Base-by-base conservation (phyloP, 1,140 invertebrate genomes). In the Adelges cooleyi region DNA sequence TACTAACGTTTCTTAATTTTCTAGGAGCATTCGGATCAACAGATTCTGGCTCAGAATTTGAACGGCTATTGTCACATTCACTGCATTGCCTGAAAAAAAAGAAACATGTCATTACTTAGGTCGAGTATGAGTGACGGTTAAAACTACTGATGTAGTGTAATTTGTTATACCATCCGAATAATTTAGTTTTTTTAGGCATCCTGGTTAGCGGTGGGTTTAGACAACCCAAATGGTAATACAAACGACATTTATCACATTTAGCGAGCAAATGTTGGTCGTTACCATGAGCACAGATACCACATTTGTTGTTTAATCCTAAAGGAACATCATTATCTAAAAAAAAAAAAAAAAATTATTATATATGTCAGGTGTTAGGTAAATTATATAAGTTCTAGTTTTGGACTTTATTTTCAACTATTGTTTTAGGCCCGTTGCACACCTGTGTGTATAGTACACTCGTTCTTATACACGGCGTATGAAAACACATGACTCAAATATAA, bases 121-220 rank as follows among this genome's bases (percentile, higher is more conserved):
- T 40, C 38, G 9, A 40, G 38, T 9, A 40, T 10, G n/a, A 40
- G 9, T 40, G 38, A 40, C n/a, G 9, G 9, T 23, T 51, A 18
- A 23, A 15, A 25, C 13, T 15, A 23, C 13, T 23, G 15, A 51
- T 20, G 10, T 10, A 11, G 5, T 33, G 11, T 33, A 33, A 33
- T 5, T 33, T 33, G 11, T 6, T 33, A 74, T 75, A 89, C 94
- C 93, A 97, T 70, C 92, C 92, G 78, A 81, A 90, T 3, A 89
- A 81, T 77, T 94, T 94, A 22, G 91, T 92, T 79, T 95, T 95
- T 74, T 92, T 93, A 1, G 95, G 95, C 77, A 96, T 87, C 52
- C 92, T 81, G 13, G 87, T 87, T 6, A 98, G 76, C 15, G 92
- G 92, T 20, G 94, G 94, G 73, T 90, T 89, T 48, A 98, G 78